Percentiles rank a stretch among this genome's conserved stretches.
phyloP scores from a whole-genome alignment of 2,888 invertebrate genomes.

The Blera fallax region DNA sequence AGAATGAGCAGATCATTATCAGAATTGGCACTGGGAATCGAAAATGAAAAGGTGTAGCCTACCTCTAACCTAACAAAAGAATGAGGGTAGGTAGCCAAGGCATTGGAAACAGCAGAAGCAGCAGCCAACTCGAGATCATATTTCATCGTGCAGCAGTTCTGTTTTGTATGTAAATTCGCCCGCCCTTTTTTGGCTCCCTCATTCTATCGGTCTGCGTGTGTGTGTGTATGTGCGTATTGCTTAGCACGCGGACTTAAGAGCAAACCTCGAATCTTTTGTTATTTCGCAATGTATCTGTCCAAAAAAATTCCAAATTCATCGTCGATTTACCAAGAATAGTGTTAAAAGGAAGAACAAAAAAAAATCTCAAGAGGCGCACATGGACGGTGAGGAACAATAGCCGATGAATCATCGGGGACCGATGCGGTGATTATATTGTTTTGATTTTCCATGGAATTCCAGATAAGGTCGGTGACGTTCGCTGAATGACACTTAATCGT shows the following conservation, averaged over 20 bases:
- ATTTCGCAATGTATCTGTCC: constrained; percentile 16
- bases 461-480: constrained; percentile 56
- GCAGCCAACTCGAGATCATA: constrained; percentile 51
- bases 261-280: constrained; percentile 31
- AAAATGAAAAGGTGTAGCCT: constrained; percentile 60
- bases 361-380: background rate
- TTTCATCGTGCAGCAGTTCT: constrained; percentile 44
- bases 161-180: constrained; percentile 46
- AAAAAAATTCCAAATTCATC: constrained; percentile 35
- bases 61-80: constrained; percentile 46
- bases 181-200: constrained; percentile 56
- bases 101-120: constrained; percentile 24
- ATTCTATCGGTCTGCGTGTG: background rate
- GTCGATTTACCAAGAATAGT: background rate
- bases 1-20: constrained; percentile 63
- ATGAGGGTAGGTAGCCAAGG: constrained; percentile 59
- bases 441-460: constrained; percentile 52
- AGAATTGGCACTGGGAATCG: constrained; percentile 62
- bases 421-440: constrained; percentile 41
- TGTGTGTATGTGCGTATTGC: background rate
- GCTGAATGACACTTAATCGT: constrained; percentile 6
- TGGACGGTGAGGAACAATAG: constrained; percentile 18
- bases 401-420: constrained; percentile 50
- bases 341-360: background rate
- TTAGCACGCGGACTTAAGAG: background rate